Percentiles rank a stretch among this genome's conserved stretches.
phyloP scores from a whole-genome alignment of 2,113 vertebrate genomes.

The Microcebus griseorufus region DNA sequence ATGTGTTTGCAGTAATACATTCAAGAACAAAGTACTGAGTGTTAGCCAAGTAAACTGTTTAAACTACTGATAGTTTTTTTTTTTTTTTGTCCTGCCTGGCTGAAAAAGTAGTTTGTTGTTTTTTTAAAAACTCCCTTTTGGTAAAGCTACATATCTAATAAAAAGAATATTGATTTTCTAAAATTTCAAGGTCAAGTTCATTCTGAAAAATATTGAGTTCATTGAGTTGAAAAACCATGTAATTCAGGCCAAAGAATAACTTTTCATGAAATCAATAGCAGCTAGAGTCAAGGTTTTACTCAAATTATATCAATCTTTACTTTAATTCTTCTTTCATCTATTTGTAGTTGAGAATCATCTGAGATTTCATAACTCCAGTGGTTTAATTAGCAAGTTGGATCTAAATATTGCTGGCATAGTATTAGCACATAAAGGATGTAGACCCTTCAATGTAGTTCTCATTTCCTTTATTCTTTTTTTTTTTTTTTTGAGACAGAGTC shows the following conservation, averaged over 20 bases:
- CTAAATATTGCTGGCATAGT: not conserved
- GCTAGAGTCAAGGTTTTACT: not conserved
- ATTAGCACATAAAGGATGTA: not conserved
- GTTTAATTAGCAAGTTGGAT: slow-evolving; percentile 14
- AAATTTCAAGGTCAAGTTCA: slow-evolving; percentile 28
- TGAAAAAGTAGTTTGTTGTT: not conserved
- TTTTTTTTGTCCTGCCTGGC: not conserved
- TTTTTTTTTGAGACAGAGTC: too few species aligned
- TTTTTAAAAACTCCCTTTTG: not conserved
- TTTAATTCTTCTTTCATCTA: not conserved
- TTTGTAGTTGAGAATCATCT: not conserved
- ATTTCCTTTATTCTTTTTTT: not conserved
- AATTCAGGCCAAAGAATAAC: not conserved
- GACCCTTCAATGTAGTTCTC: not conserved
- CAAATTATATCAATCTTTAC: not conserved
- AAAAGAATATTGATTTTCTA: not conserved
- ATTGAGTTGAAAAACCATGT: not conserved
- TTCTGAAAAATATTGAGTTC: not conserved
- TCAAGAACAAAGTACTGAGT: slow-evolving; percentile 40
- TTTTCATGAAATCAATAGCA: not conserved
- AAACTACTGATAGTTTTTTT: not conserved
- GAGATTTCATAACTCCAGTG: not conserved
- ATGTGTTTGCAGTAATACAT: not conserved
- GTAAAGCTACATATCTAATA: not conserved
- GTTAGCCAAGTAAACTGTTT: slow-evolving; percentile 21